Conservation (phyloP, 2,888 invertebrate genomes). For the Hirtodrosophila trivittata region DNA sequence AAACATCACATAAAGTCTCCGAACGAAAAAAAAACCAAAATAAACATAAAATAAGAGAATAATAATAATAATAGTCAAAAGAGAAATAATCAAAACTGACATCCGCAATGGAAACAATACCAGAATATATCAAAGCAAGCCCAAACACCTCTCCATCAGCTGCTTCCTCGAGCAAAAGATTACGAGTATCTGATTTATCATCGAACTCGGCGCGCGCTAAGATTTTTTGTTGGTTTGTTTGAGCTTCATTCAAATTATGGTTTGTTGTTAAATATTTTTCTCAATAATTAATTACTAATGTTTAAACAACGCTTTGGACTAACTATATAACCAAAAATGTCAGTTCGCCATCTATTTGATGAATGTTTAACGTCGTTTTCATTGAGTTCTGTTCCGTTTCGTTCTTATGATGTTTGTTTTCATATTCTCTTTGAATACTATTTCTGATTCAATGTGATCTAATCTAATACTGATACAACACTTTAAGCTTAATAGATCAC, state of each 20-base stretch:
- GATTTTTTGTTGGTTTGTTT: slow-evolving; percentile 5
- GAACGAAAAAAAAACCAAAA: slow-evolving; percentile 15
- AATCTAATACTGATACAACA: too few species aligned
- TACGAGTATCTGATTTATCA: slow-evolving; percentile 60
- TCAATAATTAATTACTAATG: slow-evolving; percentile 74
- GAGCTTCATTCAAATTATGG: slow-evolving; percentile 6
- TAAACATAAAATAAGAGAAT: slow-evolving; percentile 38
- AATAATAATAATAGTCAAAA: slow-evolving; percentile 14
- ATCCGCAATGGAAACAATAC: slow-evolving; percentile 72
- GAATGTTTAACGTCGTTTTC: slow-evolving; percentile 59
- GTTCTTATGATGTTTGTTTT: slow-evolving; percentile 10
- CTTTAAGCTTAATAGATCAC: too few species aligned
- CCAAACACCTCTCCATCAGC: slow-evolving; percentile 12
- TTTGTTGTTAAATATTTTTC: slow-evolving; percentile 63
- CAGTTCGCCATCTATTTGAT: slow-evolving; percentile 54
- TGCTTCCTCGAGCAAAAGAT: slow-evolving; percentile 18
- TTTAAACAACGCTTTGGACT: slow-evolving; percentile 62
- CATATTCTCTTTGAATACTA: not conserved
- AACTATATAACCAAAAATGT: slow-evolving; percentile 40
- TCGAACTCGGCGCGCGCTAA: slow-evolving; percentile 58
- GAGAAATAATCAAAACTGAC: slow-evolving; percentile 61
- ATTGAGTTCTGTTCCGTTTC: slow-evolving; percentile 69
- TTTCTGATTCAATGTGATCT: too few species aligned
- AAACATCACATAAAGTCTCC: slow-evolving; percentile 8
- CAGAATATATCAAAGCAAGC: slow-evolving; percentile 20